Evolutionary conservation across 1,140 invertebrate species (phyloP).

Genomic region (Pseudomyrmex cubaensis): DNA sequence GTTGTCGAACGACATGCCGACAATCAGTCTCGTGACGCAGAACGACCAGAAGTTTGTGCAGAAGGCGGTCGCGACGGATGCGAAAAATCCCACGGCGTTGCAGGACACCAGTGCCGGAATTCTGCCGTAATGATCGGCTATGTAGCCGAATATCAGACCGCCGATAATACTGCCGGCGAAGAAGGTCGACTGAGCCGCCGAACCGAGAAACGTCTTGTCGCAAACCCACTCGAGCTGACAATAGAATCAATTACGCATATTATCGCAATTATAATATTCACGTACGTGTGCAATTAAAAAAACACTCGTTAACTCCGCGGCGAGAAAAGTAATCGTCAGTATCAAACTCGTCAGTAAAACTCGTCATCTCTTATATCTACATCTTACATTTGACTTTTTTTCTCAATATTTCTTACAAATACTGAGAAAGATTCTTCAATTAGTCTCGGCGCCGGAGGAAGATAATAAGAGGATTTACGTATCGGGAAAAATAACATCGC

Average conservation of each 20-base stretch:
- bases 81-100: slow-evolving; percentile 91
- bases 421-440: no score
- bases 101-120: slow-evolving; percentile 87
- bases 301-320: no score
- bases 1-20: slow-evolving; percentile 95
- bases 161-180: slow-evolving; percentile 85
- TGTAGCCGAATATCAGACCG: slow-evolving; percentile 85
- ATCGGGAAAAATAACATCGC: no score
- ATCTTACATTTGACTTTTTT: no score
- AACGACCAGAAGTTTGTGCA: slow-evolving; percentile 91
- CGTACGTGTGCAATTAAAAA: no score
- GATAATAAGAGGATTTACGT: no score
- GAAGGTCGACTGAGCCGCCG: slow-evolving; percentile 90
- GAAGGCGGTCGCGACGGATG: slow-evolving; percentile 91
- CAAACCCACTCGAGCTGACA: slow-evolving; percentile 93
- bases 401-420: no score
- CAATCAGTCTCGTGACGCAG: slow-evolving; percentile 91
- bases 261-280: no score
- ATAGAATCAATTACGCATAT: not conserved
- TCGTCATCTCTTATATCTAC: no score
- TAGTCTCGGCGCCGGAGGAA: no score
- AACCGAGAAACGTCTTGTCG: slow-evolving; percentile 90
- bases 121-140: slow-evolving; percentile 86
- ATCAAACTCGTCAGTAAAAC: no score
- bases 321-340: no score